A percentile compares a stretch with the other conserved stretches of the same genome.
These are phyloP conservation scores for Protonemura montana DNA, from an alignment of 2,888 invertebrate species.

Conservation along the genomic window DNA sequence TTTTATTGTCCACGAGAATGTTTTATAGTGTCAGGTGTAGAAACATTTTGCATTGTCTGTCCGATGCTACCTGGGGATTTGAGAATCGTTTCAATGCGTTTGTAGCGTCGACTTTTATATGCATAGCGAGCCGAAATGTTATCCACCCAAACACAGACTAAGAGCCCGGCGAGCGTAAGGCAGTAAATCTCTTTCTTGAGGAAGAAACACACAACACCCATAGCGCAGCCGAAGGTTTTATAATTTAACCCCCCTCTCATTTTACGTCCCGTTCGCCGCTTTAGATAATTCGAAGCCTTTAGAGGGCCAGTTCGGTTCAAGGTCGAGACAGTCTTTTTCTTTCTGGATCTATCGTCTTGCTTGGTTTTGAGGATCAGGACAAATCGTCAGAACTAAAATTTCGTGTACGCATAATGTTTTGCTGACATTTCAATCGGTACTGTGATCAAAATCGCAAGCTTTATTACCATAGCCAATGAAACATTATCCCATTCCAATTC, in stretches of 20 bases:
- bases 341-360: not conserved
- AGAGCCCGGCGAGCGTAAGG: not conserved
- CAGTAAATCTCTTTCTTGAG: not conserved
- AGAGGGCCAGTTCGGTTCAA: not conserved
- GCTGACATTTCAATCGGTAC: not conserved
- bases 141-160: not conserved
- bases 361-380: not conserved
- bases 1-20: not conserved
- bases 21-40: not conserved
- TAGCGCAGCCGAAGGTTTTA: not conserved
- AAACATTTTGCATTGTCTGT: conserved; percentile 7
- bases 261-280: not conserved
- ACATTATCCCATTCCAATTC: no score
- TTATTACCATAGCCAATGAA: no score
- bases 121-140: not conserved
- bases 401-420: not conserved
- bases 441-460: no score
- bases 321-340: not conserved
- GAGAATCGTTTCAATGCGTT: not conserved
- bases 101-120: not conserved
- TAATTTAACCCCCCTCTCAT: not conserved
- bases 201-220: conserved; percentile 3
- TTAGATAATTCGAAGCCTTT: not conserved
- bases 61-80: not conserved
- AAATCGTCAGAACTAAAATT: not conserved